Base-by-base conservation (phyloP, 1,140 invertebrate genomes). In the Atopsyche davidsoni region DNA sequence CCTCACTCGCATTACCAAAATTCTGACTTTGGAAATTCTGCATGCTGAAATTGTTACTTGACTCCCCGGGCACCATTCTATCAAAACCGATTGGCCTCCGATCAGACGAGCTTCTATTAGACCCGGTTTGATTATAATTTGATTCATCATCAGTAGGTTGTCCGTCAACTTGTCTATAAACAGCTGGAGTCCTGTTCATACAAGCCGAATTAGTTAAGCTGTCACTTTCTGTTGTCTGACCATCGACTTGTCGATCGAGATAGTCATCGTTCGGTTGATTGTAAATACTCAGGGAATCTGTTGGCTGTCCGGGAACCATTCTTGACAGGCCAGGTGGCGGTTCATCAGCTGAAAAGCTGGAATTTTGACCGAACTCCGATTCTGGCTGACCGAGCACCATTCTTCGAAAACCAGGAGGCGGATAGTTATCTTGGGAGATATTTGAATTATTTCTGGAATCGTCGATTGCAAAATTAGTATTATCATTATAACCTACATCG, bases 371-470 rank as follows among this genome's bases (percentile, higher is more conserved):
- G 44, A 69, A 75, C 56, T 78, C 76, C 41, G 75, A 62, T 56
- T 81, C 80, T 18, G 79, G 75, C 55, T 82, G 79, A 0, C 81
- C 81, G 1, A 81, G 69, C 10, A 82, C 80, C 68, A 82, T 73
- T 41, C 81, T 67, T 7, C 78, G 72, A 2, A 81, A 51, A 2
- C 80, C 79, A 1, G 78, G 79, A 2, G 79, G 79, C 17, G 80
- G 80, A 41, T 75, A 59, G 17, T 65, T 69, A 48, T 73, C 65
- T 57, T 62, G 65, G 17, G 67, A 68, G 50, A 68, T 68, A n/a
- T 66, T 69, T 24, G 43, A 22, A 25, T 44, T 40, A 28, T 45
- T 55, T 45, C 46, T 52, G 0, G 32, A 40, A 41, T 62, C 63
- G 28, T 48, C 46, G 18, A 17, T 36, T 22, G 36, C 36, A 39